Evolutionary conservation across 2,797 vertebrate species (phyloP).

Genomic region (Manis pentadactyla): DNA sequence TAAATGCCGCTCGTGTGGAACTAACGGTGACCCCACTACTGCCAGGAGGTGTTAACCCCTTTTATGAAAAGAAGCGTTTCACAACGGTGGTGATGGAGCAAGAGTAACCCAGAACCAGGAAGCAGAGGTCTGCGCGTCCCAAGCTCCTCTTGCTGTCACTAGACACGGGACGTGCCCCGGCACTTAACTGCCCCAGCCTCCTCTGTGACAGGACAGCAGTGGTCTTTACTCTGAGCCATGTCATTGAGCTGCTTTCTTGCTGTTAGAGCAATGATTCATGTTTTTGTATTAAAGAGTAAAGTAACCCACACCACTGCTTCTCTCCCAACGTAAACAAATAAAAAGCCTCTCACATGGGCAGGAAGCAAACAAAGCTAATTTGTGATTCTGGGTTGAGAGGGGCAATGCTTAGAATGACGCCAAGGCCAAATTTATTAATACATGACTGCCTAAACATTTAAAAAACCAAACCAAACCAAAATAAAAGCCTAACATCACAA

Average conservation of each 20-base stretch:
- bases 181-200: rapidly evolving
- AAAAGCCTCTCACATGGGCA: background rate
- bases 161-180: background rate
- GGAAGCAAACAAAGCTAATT: background rate
- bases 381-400: background rate
- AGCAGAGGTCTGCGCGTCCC: no score
- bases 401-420: background rate
- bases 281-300: background rate
- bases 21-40: background rate
- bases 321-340: background rate
- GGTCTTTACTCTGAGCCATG: background rate
- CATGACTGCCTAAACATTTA: background rate
- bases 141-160: background rate
- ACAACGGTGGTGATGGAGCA: rapidly evolving
- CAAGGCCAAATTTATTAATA: background rate
- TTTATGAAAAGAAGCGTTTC: no score
- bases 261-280: background rate
- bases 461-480: background rate
- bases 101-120: background rate
- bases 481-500: background rate
- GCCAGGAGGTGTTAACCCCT: background rate
- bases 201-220: rapidly evolving
- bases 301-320: background rate
- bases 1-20: background rate
- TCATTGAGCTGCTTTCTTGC: background rate